phyloP scores from a whole-genome alignment of 2,888 invertebrate genomes.

The Hirtodrosophila trivittata region DNA sequence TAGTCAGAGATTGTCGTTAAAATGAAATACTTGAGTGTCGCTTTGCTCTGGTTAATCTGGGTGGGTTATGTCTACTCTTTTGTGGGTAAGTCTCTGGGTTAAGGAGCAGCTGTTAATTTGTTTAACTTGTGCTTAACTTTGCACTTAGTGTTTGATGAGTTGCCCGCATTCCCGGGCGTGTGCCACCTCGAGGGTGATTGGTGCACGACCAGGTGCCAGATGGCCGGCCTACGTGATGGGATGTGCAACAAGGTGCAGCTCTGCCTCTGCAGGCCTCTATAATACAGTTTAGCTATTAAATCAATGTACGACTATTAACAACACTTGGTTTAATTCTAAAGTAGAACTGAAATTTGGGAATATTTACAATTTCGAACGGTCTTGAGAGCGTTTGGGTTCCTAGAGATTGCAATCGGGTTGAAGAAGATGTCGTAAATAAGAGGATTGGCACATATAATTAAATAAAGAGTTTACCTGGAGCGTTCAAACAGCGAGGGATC shows the following conservation, averaged over 20 bases:
- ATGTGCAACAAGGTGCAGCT: constrained; percentile 68
- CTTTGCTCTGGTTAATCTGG: constrained; percentile 43
- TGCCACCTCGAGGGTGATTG: constrained; percentile 70
- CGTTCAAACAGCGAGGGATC: constrained; percentile 95
- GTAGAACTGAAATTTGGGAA: constrained; percentile 15
- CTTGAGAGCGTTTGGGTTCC: constrained; percentile 33
- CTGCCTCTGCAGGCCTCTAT: constrained; percentile 70
- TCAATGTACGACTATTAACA: no score
- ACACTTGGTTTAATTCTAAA: no score
- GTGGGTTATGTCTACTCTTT: constrained; percentile 20
- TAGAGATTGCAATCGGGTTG: constrained; percentile 5
- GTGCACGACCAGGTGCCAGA: constrained; percentile 67
- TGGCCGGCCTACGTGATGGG: constrained; percentile 76
- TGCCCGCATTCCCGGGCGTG: constrained; percentile 57
- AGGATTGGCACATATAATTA: background rate
- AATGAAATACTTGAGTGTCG: constrained; percentile 53
- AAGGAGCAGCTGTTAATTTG: background rate
- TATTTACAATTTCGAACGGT: constrained; percentile 62
- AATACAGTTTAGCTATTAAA: no score
- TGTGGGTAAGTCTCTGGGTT: no score
- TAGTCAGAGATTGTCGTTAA: constrained; percentile 35
- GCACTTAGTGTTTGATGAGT: constrained; percentile 39
- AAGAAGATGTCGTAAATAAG: background rate
- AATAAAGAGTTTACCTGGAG: constrained; percentile 85
- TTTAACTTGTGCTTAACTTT: constrained; percentile 10